A percentile compares a stretch with the other conserved stretches of the same genome.
These are phyloP conservation scores for Sarcophaga rosellei DNA, from an alignment of 2,888 invertebrate species.

Conservation along the genomic window DNA sequence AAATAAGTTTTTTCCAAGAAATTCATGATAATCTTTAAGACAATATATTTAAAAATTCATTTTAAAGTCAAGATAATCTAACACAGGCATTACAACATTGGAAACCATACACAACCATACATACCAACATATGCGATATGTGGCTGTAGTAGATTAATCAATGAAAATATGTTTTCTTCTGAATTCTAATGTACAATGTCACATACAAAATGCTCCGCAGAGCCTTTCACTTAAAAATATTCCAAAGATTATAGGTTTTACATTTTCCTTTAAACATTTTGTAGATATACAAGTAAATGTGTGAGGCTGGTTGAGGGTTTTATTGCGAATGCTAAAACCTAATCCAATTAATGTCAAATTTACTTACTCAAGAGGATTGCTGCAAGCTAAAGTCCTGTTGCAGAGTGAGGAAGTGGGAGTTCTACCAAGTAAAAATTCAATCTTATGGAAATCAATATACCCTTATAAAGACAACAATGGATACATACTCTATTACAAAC, in stretches of 20 bases:
- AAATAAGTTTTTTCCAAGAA: neutral
- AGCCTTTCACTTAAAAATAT: neutral
- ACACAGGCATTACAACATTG: no score
- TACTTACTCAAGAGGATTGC: conserved; percentile 73
- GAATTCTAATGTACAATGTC: neutral
- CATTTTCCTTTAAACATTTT: neutral
- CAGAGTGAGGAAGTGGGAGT: no score
- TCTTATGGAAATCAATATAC: neutral
- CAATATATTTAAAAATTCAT: neutral
- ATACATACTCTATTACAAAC: no score
- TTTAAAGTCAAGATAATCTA: conserved; percentile 10
- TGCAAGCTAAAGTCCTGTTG: neutral
- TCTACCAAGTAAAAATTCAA: conserved; percentile 14
- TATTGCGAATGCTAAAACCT: conserved; percentile 67
- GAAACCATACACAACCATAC: neutral
- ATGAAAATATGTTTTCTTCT: no score
- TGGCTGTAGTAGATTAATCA: no score
- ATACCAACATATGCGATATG: neutral
- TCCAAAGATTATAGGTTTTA: conserved; percentile 9
- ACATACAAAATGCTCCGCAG: neutral
- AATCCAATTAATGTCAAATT: conserved; percentile 76
- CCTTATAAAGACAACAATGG: no score
- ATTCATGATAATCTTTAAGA: conserved; percentile 7
- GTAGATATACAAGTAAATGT: neutral
- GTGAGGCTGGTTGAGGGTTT: no score